Base-by-base conservation (phyloP, 2,113 vertebrate genomes). In the Pelusios castaneus region DNA sequence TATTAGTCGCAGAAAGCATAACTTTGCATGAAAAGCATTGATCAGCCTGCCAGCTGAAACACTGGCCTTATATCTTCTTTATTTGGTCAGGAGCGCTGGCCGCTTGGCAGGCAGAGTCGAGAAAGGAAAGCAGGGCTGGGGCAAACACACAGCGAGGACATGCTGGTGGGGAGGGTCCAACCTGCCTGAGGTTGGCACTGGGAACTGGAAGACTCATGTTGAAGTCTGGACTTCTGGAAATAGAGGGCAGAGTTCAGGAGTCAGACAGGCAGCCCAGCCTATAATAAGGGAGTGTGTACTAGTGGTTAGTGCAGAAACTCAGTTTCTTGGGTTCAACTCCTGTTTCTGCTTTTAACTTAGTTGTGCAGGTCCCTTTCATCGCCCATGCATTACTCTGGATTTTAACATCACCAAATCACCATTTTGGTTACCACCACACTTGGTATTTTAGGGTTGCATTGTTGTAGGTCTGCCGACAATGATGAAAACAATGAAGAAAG, bases 1-100 rank as follows among this genome's bases (percentile, higher is more conserved):
- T 97, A 97, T 95, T 93, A 97, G 97, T 88, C n/a, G 7, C 94
- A 97, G 89, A 95, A 96, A 96, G 95, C 95, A 94, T 97, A 94
- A 96, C 93, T 97, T 92, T 93, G 94, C 96, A 96, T 96, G 97
- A 87, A 94, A 89, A 94, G n/a, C 95, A 97, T 98, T 31, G 93
- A 97, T 97, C 91, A 94, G 78, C 0, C 0, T 95, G 95, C 97
- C 95, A 91, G 84, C 86, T 4, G 38, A 89, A 95, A 92, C 92
- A 76, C 14, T 78, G 80, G 90, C 94, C 86, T 97, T 94, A 89
- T 79, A 52, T 95, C 95, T 92, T 84, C 91, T 96, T 94, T 90
- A 87, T 94, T 91, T 90, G 85, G 89, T 86, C 90, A 83, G 1
- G 73, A 77, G 86, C 6, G 2, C 56, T 81, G 47, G 80, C 1